Evolutionary conservation across 2,113 vertebrate species (phyloP).

Genomic region (Carassius auratus): DNA sequence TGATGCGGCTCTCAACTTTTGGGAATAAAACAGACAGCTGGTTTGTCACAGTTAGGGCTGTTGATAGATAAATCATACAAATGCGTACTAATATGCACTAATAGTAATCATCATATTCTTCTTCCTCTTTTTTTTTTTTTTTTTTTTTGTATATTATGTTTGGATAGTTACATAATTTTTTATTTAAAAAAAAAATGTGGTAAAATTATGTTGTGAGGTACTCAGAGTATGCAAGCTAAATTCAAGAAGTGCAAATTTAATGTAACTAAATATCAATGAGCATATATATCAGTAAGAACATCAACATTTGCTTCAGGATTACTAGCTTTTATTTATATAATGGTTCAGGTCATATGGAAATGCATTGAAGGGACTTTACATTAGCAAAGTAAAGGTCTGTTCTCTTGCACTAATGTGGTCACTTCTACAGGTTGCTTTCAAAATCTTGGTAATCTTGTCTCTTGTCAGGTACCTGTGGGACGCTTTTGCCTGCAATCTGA

Average conservation of each 20-base stretch:
- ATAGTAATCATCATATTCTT: too few relatives aligned
- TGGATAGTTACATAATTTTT: neutral
- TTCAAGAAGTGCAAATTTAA: neutral
- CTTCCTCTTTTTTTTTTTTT: too few relatives aligned
- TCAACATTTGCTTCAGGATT: neutral
- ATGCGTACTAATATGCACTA: neutral
- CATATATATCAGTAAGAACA: neutral
- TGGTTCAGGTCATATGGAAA: neutral
- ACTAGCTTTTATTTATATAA: neutral
- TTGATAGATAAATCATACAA: neutral
- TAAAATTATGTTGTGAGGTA: neutral
- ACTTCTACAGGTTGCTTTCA: neutral
- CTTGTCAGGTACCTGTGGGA: neutral
- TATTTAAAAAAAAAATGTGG: neutral
- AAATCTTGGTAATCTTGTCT: neutral
- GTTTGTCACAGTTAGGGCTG: constrained; percentile 1
- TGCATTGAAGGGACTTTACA: neutral
- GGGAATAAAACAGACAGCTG: constrained; percentile 62
- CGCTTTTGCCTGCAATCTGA: neutral
- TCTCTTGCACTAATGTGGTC: neutral
- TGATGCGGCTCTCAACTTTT: constrained; percentile 55
- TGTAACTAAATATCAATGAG: neutral
- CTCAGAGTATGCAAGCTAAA: neutral
- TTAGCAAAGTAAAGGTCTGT: neutral
- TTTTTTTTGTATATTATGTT: neutral